Base-by-base conservation (phyloP, 2,888 invertebrate species). In the Xiphydria camelus region DNA sequence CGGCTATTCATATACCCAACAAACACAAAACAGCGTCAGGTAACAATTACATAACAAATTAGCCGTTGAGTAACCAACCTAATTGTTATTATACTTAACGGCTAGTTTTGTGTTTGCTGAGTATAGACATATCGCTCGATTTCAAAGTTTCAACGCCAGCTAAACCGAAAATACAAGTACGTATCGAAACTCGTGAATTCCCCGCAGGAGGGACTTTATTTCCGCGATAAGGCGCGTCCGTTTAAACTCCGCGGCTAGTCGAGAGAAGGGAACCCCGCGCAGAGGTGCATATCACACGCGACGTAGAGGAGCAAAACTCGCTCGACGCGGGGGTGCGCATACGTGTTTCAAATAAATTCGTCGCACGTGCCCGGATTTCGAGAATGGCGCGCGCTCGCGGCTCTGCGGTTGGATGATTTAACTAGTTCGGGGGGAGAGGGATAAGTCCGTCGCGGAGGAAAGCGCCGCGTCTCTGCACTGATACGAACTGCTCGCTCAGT, bases 301-400 rank as follows among this genome's bases (percentile, higher is more conserved):
- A 34, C 32, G 44, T 35, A 31, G 34, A 41, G 40, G 18, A 53
- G 54, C 46, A 54, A 60, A 66, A 62, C 62, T 65, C 26, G 34
- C 47, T 57, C 53, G 58, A 65, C 53, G 55, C 50, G 57, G 54
- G 58, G 50, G 61, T 57, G 59, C 59, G 57, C 59, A 63, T 64
- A 67, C 66, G 63, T 64, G 66, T 50, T 52, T 59, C 65, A 69
- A 70, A 73, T 71, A 73, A 73, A 73, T 71, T 72, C 61, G 51
- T 53, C 42, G 51, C 64, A 70, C 73, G 73, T 73, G 73, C 59
- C 48, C 49, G 50, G 73, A 69, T 71, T 70, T 41, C 64, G 57
- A 45, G 54, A 45, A 23, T 6, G 23, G 23, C n/a, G 4, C 26
- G 26, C 46, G 19, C 39, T 41, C 43, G 47, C 49, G n/a, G 54